These are phyloP conservation scores for Philhelius pedissequus DNA, from an alignment of 2,888 invertebrate species.

Conservation along the genomic window DNA sequence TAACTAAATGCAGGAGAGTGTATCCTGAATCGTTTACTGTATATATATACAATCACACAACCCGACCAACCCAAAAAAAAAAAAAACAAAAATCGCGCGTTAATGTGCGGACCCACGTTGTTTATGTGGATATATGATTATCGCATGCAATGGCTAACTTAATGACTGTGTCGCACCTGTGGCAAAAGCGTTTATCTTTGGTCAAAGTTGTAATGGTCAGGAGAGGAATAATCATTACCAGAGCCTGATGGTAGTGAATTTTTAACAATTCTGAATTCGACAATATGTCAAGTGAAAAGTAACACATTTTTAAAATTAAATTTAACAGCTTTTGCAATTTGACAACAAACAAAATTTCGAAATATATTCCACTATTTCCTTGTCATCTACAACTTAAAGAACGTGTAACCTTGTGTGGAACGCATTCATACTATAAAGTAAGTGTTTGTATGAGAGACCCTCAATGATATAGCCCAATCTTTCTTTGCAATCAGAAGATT, in stretches of 20 bases:
- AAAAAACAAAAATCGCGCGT: conserved; percentile 10
- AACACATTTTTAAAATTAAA: too few species aligned
- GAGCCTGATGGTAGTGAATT: too few species aligned
- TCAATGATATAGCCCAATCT: too few species aligned
- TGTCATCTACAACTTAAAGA: too few species aligned
- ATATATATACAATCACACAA: too few species aligned
- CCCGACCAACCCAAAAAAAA: background rate
- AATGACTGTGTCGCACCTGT: conserved; percentile 63
- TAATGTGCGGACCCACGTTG: conserved; percentile 42
- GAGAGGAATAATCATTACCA: background rate
- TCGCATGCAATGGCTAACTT: conserved; percentile 61
- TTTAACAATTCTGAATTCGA: too few species aligned
- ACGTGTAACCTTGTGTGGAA: background rate
- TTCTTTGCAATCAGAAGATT: too few species aligned
- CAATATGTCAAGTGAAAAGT: too few species aligned
- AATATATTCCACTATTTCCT: too few species aligned
- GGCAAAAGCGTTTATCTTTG: conserved; percentile 26
- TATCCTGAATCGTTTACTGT: conserved; percentile 5
- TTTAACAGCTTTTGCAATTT: too few species aligned
- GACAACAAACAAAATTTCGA: too few species aligned
- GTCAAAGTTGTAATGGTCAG: background rate
- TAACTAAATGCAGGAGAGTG: background rate
- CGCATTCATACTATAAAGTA: background rate
- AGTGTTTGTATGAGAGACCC: too few species aligned
- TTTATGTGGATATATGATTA: conserved; percentile 66